These are phyloP conservation scores for Dicyrtomina minuta DNA, from an alignment of 2,888 invertebrate species.

Conservation along the genomic window DNA sequence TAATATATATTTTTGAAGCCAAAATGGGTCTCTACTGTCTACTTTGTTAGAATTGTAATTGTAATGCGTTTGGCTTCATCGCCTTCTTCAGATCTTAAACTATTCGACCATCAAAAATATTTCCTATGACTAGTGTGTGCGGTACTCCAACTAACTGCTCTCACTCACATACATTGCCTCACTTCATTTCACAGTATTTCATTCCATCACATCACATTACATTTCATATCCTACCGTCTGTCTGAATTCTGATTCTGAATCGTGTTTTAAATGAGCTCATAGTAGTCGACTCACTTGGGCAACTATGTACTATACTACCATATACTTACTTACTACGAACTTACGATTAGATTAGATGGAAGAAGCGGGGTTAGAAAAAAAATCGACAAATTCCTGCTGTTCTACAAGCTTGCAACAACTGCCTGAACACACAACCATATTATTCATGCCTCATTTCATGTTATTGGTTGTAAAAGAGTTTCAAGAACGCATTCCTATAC, in stretches of 20 bases:
- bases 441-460: conserved; percentile 17
- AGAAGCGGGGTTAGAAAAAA: background rate
- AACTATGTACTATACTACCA: background rate
- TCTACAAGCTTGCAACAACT: background rate
- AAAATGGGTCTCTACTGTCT: too few species aligned
- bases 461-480: background rate
- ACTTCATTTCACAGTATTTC: background rate
- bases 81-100: conserved; percentile 3
- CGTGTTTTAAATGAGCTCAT: conserved; percentile 9
- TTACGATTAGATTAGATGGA: too few species aligned
- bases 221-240: conserved; percentile 4
- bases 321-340: too few species aligned
- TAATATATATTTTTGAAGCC: too few species aligned
- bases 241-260: too few species aligned
- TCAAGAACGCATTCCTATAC: too few species aligned
- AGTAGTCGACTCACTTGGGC: background rate
- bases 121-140: background rate
- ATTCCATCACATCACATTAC: too few species aligned
- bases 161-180: background rate
- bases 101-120: background rate
- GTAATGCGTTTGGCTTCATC: background rate
- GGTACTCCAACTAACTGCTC: too few species aligned
- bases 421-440: background rate
- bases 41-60: too few species aligned
- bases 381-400: conserved; percentile 18